Conservation (phyloP, 2,113 vertebrate genomes). For the Nipponia nippon region DNA sequence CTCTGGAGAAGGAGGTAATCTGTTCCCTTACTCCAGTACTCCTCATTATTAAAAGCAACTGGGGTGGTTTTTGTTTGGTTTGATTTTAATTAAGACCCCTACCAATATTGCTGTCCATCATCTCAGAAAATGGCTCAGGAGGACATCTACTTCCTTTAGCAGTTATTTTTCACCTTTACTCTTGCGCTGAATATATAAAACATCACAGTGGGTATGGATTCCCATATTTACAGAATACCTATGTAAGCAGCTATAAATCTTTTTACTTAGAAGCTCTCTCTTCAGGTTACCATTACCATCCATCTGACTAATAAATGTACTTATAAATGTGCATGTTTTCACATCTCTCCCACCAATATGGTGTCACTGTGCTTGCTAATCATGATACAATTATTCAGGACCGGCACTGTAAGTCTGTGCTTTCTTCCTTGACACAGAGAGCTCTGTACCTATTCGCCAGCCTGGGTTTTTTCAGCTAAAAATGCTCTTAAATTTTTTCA, state of each 20-base stretch:
- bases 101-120: conserved; percentile 11
- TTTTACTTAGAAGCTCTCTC: not conserved
- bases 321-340: conserved; percentile 5
- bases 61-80: not conserved
- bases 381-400: not conserved
- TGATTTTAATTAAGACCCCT: conserved; percentile 47
- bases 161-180: conserved; percentile 33
- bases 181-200: not conserved
- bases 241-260: conserved; percentile 15
- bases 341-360: not conserved
- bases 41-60: conserved; percentile 1
- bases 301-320: conserved; percentile 11
- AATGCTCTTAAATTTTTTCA: not conserved
- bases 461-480: not conserved
- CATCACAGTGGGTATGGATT: conserved; percentile 19
- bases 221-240: not conserved
- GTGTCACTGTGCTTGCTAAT: not conserved
- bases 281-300: not conserved
- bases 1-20: conserved; percentile 11
- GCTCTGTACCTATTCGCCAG: not conserved
- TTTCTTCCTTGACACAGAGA: not conserved
- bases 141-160: not conserved
- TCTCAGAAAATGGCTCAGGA: conserved; percentile 21
- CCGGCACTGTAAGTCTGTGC: not conserved
- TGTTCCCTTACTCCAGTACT: not conserved